These are phyloP conservation scores for Lithophane ornitopus DNA, from an alignment of 2,888 invertebrate genomes.

Conservation along the genomic window DNA sequence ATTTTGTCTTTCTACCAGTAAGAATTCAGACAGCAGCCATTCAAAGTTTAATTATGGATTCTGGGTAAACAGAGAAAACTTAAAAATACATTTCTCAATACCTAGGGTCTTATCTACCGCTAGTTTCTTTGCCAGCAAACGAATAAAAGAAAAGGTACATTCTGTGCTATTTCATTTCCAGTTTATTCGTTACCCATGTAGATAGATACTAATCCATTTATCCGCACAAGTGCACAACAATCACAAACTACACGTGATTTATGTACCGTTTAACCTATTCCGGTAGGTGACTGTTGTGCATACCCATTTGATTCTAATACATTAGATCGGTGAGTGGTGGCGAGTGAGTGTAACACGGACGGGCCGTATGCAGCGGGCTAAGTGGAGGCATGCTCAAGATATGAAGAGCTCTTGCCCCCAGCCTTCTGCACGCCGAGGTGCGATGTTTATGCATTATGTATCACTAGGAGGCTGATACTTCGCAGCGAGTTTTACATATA, in stretches of 20 bases:
- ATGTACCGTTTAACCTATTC: conserved; percentile 36
- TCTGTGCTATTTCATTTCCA: conserved; percentile 9
- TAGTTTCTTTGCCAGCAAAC: not conserved
- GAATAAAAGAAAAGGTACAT: not conserved
- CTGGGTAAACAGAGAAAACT: not conserved
- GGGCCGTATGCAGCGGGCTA: conserved; percentile 66
- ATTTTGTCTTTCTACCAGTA: not conserved
- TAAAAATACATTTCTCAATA: not conserved
- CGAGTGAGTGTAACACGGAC: conserved; percentile 63
- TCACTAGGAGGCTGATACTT: conserved; percentile 70
- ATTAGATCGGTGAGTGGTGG: conserved; percentile 64
- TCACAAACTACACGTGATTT: conserved; percentile 38
- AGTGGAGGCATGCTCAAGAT: conserved; percentile 75
- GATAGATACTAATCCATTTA: conserved; percentile 38
- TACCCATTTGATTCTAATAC: conserved; percentile 63
- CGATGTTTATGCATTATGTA: conserved; percentile 81
- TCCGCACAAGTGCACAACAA: conserved; percentile 39
- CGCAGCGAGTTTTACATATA: conserved; percentile 70
- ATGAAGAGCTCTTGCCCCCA: conserved; percentile 76
- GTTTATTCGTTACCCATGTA: conserved; percentile 25
- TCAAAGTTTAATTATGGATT: not conserved
- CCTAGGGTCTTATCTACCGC: not conserved
- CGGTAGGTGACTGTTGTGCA: conserved; percentile 32
- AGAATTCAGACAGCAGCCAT: not conserved
- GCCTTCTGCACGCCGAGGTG: conserved; percentile 73